These are phyloP conservation scores for Orchestia grillus DNA, from an alignment of 1,140 invertebrate species.

Conservation along the genomic window DNA sequence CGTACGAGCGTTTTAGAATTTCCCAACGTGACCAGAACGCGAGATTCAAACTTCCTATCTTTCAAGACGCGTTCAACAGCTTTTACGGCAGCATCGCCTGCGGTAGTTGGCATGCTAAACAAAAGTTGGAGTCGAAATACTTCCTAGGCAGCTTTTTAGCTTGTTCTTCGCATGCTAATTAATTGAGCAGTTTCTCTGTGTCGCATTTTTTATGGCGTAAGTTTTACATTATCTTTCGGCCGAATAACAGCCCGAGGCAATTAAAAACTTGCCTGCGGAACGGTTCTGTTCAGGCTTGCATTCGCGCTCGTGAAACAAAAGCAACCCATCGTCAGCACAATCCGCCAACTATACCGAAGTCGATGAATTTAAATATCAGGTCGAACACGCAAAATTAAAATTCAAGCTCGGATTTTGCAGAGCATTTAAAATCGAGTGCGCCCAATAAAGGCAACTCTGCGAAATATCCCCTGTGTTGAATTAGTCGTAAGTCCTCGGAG, in stretches of 20 bases:
- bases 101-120: not conserved
- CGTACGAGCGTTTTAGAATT: not conserved
- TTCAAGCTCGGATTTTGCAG: not conserved
- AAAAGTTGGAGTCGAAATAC: not conserved
- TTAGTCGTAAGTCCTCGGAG: not conserved
- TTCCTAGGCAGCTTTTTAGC: not conserved
- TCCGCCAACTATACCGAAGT: not conserved
- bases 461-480: not conserved
- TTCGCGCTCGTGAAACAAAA: not conserved
- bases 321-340: not conserved
- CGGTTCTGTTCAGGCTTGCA: not conserved
- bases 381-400: not conserved
- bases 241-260: conserved; percentile 21
- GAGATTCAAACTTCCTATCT: not conserved
- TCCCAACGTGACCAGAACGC: not conserved
- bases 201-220: conserved; percentile 9
- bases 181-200: conserved; percentile 16
- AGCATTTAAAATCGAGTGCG: not conserved
- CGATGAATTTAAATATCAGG: not conserved
- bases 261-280: conserved; percentile 40
- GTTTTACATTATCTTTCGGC: conserved; percentile 9
- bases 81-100: not conserved
- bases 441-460: not conserved
- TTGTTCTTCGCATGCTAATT: conserved; percentile 38
- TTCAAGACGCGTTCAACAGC: not conserved